A percentile compares a stretch with the other conserved stretches of the same genome.
Evolutionary conservation across 2,797 vertebrate species (phyloP).

Genomic region (Arnoldichthys spilopterus): DNA sequence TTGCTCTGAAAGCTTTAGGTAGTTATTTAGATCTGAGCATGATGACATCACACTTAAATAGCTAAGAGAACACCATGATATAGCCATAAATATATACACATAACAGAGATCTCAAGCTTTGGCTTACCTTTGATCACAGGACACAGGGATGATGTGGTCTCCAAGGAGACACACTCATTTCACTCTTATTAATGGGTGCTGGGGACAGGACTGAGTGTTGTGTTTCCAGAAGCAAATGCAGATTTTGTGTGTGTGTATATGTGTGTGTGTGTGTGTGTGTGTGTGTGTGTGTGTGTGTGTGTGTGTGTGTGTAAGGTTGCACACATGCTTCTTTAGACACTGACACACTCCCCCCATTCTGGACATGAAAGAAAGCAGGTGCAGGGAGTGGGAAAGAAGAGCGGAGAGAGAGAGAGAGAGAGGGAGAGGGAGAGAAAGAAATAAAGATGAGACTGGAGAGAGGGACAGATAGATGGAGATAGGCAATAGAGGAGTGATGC

Average conservation of each 20-base stretch:
- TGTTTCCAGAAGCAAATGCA: constrained; percentile 50
- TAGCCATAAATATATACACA: background rate
- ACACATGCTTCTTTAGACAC: constrained; percentile 24
- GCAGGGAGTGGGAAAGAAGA: background rate
- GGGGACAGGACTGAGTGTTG: constrained; percentile 49
- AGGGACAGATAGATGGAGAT: constrained; percentile 14
- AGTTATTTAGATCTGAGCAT: too few relatives aligned
- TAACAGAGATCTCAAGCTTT: constrained; percentile 19
- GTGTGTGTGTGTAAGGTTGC: constrained; percentile 13
- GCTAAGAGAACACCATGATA: too few relatives aligned
- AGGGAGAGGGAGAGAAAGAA: background rate
- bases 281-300: constrained; percentile 25
- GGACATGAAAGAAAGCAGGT: constrained; percentile 14
- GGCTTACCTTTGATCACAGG: constrained; percentile 50
- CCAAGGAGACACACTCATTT: constrained; percentile 55
- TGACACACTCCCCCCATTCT: background rate
- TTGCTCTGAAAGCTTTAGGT: too few relatives aligned
- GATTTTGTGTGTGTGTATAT: constrained; percentile 23
- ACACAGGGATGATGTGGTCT: constrained; percentile 48
- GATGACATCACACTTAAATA: too few relatives aligned
- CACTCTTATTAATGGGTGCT: constrained; percentile 56
- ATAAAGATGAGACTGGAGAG: background rate
- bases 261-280: constrained; percentile 12
- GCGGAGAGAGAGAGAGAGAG: constrained; percentile 1
- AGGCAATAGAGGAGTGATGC: constrained; percentile 1